Evolutionary conservation across 1,140 invertebrate genomes (phyloP).

Genomic region (Aphis gossypii): DNA sequence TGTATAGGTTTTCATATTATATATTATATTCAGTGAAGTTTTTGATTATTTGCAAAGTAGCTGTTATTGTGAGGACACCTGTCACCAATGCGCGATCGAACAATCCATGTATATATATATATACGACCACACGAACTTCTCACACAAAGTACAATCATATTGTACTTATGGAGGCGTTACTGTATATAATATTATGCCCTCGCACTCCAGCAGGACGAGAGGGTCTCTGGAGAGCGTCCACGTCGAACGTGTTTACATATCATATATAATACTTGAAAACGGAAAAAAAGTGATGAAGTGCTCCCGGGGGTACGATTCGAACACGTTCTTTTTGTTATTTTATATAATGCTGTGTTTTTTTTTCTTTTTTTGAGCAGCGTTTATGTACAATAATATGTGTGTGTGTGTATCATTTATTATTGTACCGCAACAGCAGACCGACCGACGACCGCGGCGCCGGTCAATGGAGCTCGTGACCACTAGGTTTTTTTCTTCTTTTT

Average conservation of each 20-base stretch:
- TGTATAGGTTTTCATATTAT: too few relatives aligned
- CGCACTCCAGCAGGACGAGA: neutral
- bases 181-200: neutral
- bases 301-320: conserved; percentile 40
- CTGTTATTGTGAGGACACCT: conserved; percentile 45
- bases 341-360: neutral
- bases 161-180: neutral
- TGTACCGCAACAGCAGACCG: neutral
- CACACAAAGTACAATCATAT: neutral
- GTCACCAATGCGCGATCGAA: conserved; percentile 37
- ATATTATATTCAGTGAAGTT: neutral
- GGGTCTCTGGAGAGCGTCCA: conserved; percentile 26
- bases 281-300: conserved; percentile 47
- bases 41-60: conserved; percentile 33
- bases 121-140: neutral
- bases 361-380: neutral
- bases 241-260: conserved; percentile 39
- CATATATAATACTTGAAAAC: neutral
- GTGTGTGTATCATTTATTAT: too few relatives aligned
- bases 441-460: neutral
- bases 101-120: too few relatives aligned
- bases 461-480: conserved; percentile 37
- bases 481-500: neutral
- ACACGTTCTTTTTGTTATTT: neutral
- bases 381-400: neutral